Evolutionary conservation across 2,797 vertebrate species (phyloP).

Genomic region (Knipowitschia caucasica): DNA sequence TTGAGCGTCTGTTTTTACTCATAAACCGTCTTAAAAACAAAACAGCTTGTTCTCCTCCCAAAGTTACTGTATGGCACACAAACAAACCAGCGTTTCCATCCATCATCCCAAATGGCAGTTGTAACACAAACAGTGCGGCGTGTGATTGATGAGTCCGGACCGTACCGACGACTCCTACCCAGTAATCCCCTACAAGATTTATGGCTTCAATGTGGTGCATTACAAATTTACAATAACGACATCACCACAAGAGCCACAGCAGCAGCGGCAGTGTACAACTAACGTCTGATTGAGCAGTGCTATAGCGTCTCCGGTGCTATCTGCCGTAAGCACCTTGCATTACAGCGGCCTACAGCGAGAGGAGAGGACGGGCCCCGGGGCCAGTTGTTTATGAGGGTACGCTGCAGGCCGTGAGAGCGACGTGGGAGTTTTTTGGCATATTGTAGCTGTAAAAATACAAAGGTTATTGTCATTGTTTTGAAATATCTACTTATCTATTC

Average conservation of each 20-base stretch:
- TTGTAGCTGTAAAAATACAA: constrained; percentile 32
- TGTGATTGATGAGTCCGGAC: constrained; percentile 66
- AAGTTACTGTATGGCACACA: constrained; percentile 51
- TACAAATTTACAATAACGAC: constrained; percentile 60
- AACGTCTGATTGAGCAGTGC: constrained; percentile 54
- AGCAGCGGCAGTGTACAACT: constrained; percentile 33
- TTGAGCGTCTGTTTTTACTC: too few species aligned
- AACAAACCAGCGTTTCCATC: constrained; percentile 61
- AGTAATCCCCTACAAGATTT: constrained; percentile 60
- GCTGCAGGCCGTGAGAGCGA: constrained; percentile 18
- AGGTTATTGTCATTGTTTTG: constrained; percentile 37
- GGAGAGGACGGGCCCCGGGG: constrained; percentile 32
- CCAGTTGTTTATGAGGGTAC: constrained; percentile 29
- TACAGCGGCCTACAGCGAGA: constrained; percentile 16
- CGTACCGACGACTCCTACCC: constrained; percentile 56
- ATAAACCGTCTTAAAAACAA: constrained; percentile 4
- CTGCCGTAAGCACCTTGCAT: constrained; percentile 39
- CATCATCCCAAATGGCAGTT: constrained; percentile 65
- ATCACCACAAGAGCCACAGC: constrained; percentile 48
- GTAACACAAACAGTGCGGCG: constrained; percentile 63
- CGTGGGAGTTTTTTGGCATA: constrained; percentile 52
- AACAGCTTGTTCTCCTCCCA: constrained; percentile 18
- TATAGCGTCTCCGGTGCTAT: constrained; percentile 42
- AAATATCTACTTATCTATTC: too few species aligned
- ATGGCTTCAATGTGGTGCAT: constrained; percentile 46